These are phyloP conservation scores for Pseudococcus jackbeardsleyi DNA, from an alignment of 2,888 invertebrate species.

Conservation along the genomic window DNA sequence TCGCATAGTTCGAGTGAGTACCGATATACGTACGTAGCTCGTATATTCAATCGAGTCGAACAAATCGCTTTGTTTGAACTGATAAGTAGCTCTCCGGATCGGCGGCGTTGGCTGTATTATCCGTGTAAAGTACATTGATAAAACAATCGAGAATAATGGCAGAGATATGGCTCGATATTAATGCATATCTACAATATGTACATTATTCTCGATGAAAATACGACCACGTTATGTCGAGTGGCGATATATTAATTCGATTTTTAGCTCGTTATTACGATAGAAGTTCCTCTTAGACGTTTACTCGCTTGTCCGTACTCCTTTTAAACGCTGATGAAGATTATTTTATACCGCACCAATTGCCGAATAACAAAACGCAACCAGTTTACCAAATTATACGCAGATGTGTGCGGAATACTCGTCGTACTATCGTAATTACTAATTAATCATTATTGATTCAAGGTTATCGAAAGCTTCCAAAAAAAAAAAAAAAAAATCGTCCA, in stretches of 20 bases:
- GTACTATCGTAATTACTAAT: not conserved
- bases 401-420: not conserved
- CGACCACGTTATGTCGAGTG: not conserved
- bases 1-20: conserved; percentile 57
- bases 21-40: not conserved
- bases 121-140: conserved; percentile 23
- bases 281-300: not conserved
- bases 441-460: conserved; percentile 34
- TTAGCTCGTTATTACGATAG: not conserved
- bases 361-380: not conserved
- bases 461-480: conserved; percentile 13
- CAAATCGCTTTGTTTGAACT: conserved; percentile 1
- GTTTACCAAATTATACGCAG: conserved; percentile 7
- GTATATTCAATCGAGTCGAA: not conserved
- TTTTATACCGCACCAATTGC: not conserved
- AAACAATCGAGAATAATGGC: not conserved
- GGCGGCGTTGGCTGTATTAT: not conserved
- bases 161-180: not conserved
- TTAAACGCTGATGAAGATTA: not conserved
- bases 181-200: not conserved
- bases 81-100: not conserved
- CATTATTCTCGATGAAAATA: not conserved
- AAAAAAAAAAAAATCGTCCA: too few species aligned
- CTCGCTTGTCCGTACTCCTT: not conserved
- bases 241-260: not conserved